phyloP scores from a whole-genome alignment of 2,888 invertebrate genomes.

The Stenolophus ochropezus region DNA sequence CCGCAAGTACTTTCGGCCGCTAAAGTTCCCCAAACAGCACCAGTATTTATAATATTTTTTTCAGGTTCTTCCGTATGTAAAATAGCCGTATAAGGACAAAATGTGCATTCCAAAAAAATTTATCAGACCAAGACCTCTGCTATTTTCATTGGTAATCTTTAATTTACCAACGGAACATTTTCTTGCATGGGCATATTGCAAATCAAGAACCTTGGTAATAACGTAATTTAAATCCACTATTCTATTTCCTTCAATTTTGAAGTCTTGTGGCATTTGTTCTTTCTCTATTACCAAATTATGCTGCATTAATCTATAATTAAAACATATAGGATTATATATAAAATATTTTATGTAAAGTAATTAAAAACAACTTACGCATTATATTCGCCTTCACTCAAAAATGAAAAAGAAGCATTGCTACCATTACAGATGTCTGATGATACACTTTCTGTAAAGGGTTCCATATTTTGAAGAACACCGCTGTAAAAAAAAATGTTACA shows the following conservation, averaged over 20 bases:
- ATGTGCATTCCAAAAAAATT: constrained; percentile 1
- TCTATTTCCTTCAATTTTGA: neutral
- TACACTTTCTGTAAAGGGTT: too few relatives aligned
- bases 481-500: too few relatives aligned
- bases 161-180: neutral
- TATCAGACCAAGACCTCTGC: neutral
- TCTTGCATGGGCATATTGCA: neutral
- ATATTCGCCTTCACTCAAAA: too few relatives aligned
- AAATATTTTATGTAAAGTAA: too few relatives aligned
- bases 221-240: constrained; percentile 15
- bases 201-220: neutral
- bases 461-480: too few relatives aligned
- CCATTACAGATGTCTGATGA: too few relatives aligned
- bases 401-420: too few relatives aligned
- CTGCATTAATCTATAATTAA: neutral
- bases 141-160: neutral
- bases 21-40: constrained; percentile 15
- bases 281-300: neutral
- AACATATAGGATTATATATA: too few relatives aligned
- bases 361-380: too few relatives aligned
- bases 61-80: constrained; percentile 4
- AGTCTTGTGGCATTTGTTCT: neutral
- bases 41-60: constrained; percentile 5
- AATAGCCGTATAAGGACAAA: neutral
- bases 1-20: constrained; percentile 10